Evolutionary conservation across 2,113 vertebrate species (phyloP).

Genomic region (Apodemus speciosus): DNA sequence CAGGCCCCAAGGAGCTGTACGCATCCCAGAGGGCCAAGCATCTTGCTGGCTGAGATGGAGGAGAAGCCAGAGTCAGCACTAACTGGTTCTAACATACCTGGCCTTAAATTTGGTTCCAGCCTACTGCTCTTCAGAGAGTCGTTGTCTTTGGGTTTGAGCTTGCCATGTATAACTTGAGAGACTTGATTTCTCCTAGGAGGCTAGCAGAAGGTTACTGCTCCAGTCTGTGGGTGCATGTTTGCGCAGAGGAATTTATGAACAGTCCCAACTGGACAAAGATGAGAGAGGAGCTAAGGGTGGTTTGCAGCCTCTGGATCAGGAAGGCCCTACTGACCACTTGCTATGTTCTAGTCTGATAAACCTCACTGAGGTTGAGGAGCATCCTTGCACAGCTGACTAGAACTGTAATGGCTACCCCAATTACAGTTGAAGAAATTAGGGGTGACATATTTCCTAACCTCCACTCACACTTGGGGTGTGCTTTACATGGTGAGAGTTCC

Average conservation of each 20-base stretch:
- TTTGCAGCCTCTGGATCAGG: background rate
- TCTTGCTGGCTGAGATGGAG: fast-evolving
- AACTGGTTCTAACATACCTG: fast-evolving
- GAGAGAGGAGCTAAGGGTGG: background rate
- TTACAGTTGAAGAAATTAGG: too few relatives aligned
- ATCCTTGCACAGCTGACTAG: background rate
- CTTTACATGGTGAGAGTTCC: fast-evolving
- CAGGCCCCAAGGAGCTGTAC: fast-evolving
- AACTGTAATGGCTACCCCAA: too few relatives aligned
- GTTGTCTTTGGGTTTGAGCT: background rate
- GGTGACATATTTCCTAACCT: too few relatives aligned
- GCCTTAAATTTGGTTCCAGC: background rate
- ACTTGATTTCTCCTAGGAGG: background rate
- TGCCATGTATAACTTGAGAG: background rate
- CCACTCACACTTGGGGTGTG: too few relatives aligned
- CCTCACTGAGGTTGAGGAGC: background rate
- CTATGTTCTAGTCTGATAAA: fast-evolving
- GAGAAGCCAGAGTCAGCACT: background rate
- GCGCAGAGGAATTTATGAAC: background rate
- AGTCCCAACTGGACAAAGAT: fast-evolving
- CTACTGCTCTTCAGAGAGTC: background rate
- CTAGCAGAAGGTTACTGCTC: background rate
- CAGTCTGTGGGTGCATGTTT: background rate
- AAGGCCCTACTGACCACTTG: too few relatives aligned
- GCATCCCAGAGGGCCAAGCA: fast-evolving